Base-by-base conservation (phyloP, 1,140 invertebrate genomes). In the Muscidifurax raptorellus region DNA sequence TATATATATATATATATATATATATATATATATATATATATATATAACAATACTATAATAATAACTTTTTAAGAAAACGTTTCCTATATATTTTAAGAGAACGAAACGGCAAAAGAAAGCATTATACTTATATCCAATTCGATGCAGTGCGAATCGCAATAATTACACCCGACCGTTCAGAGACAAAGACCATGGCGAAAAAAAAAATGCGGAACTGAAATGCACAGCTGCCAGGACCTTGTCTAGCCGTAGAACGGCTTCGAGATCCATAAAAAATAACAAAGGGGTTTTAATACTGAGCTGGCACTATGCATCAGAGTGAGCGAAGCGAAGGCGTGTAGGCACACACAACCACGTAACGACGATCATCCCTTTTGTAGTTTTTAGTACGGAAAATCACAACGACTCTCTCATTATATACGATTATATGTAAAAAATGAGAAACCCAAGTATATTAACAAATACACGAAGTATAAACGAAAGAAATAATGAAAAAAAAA, bases 291-390 rank as follows among this genome's bases (percentile, higher is more conserved):
- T 13, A 71, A 13, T 7, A 18, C 5, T 27, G 25, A 74, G 44
- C 44, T 47, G 15, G 15, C 44, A 47, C 44, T 47, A 10, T 30
- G 4, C 9, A n/a, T n/a, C n/a, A 28, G 69, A 81, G 47, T 59
- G 5, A 22, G n/a, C 22, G 27, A 79, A 67, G 27, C 7, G 32
- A 72, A 25, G n/a, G 52, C 36, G 69, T 71, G 5, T 74, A 32
- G 27, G 52, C 32, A 74, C 36, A 80, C 6, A 71, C 32, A 76
- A 30, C 52, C 32, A 13, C n/a, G 25, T 40, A 52, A 59, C 28
- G 72, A 76, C 28, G 74, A 77, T 83, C 32, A 76, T 47, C 18
- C 40, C 64, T 72, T 79, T 79, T 84, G 66, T 84, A 79, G 76
- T 36, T 74, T 77, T 79, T 79, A 78, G 59, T 27, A 79, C 22